These are phyloP conservation scores for Leptopilina myrica DNA, from an alignment of 2,888 invertebrate genomes.

Conservation along the genomic window DNA sequence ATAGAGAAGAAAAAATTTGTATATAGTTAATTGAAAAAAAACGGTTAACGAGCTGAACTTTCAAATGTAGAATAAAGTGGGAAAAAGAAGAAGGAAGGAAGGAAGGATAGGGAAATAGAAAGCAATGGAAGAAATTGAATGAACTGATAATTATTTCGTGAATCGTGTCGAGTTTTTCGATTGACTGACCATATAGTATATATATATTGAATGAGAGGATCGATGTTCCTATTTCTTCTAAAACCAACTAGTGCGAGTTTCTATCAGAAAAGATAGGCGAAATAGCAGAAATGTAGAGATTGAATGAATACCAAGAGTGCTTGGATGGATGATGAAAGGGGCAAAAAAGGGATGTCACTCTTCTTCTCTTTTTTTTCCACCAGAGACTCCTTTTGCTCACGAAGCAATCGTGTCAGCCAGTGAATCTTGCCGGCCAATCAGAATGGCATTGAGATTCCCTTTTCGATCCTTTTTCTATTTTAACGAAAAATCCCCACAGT, in stretches of 20 bases:
- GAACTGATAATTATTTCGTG: conserved; percentile 58
- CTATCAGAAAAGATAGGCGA: conserved; percentile 50
- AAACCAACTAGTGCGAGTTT: conserved; percentile 51
- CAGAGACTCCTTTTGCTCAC: conserved; percentile 52
- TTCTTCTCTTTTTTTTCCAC: neutral
- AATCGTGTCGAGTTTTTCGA: conserved; percentile 42
- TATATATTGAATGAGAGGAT: neutral
- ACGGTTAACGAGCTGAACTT: too few species aligned
- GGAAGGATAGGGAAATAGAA: too few species aligned
- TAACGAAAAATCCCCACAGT: neutral
- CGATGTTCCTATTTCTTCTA: conserved; percentile 51
- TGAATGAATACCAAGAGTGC: conserved; percentile 41
- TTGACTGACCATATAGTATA: conserved; percentile 6
- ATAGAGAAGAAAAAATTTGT: too few species aligned
- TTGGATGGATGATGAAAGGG: too few species aligned
- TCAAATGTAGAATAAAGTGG: neutral
- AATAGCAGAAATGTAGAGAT: conserved; percentile 30
- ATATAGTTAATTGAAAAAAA: too few species aligned
- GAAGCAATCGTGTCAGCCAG: conserved; percentile 61
- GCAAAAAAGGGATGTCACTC: neutral
- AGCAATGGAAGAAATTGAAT: conserved; percentile 7
- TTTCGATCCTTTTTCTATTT: conserved; percentile 17
- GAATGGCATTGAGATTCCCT: conserved; percentile 57
- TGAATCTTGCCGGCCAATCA: conserved; percentile 66
- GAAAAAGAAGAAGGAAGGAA: neutral